A percentile compares a stretch with the other conserved stretches of the same genome.
phyloP scores from a whole-genome alignment of 64 coral and sea anemone genomes.

The Anthopleura sola region DNA sequence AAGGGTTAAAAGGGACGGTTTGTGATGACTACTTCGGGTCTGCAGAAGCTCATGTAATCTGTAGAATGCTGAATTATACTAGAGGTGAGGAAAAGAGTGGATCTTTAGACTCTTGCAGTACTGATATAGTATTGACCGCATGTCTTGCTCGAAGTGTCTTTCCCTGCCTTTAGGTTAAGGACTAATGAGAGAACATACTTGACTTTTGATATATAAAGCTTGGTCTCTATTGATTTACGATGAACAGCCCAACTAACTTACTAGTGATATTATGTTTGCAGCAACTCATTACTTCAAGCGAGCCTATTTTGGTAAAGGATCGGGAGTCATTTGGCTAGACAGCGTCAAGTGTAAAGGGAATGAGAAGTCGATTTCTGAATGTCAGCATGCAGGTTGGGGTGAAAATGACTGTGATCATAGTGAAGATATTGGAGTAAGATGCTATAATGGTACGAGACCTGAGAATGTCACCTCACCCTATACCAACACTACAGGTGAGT shows the following conservation, averaged over 20 bases:
- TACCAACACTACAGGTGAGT: constrained; percentile 5
- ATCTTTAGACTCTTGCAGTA: no score
- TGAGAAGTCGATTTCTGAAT: constrained; percentile 23
- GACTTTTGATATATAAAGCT: no score
- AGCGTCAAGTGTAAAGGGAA: constrained; percentile 5
- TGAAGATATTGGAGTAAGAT: constrained; percentile 20
- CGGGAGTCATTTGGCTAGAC: background rate
- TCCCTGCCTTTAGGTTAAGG: no score
- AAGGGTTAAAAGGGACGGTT: background rate
- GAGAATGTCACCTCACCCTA: background rate
- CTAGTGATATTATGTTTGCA: background rate
- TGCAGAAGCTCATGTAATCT: constrained; percentile 16
- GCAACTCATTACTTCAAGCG: background rate
- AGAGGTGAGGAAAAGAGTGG: background rate
- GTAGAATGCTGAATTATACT: constrained; percentile 5
- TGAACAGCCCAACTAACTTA: background rate
- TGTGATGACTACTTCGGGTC: constrained; percentile 5
- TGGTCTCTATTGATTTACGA: no score
- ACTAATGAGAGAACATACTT: no score
- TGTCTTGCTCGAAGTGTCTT: no score
- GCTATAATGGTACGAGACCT: background rate
- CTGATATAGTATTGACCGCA: no score
- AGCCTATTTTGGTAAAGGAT: background rate
- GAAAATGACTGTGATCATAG: background rate
- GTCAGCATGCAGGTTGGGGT: constrained; percentile 1